Evolutionary conservation across 2,888 invertebrate species (phyloP).

Genomic region (Rotaria magnacalcarata): DNA sequence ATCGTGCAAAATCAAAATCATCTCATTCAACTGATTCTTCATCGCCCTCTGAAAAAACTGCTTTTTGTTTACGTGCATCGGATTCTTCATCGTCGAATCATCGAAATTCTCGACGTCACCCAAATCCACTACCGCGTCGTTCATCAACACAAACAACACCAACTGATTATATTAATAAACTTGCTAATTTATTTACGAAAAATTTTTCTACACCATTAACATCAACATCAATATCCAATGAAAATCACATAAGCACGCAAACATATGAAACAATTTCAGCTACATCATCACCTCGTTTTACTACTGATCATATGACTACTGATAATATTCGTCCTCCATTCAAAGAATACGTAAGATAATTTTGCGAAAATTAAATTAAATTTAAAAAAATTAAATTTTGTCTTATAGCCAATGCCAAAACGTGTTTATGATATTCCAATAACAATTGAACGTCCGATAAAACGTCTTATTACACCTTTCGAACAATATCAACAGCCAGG

Average conservation of each 20-base stretch:
- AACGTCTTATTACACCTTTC: not conserved
- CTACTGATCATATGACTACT: not conserved
- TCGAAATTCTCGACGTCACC: conserved; percentile 20
- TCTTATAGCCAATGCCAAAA: not conserved
- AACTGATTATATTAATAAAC: not conserved
- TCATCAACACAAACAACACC: not conserved
- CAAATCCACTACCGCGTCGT: not conserved
- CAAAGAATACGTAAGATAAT: not conserved
- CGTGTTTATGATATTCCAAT: conserved; percentile 30
- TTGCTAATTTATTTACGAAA: not conserved
- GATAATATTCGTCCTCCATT: not conserved
- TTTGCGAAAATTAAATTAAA: not conserved
- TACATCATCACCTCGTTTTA: not conserved
- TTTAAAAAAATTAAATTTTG: not conserved
- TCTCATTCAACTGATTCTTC: not conserved
- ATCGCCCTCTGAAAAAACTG: not conserved
- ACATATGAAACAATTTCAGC: not conserved
- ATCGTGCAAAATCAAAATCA: conserved; percentile 5
- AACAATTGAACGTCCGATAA: conserved; percentile 15
- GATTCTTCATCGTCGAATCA: not conserved
- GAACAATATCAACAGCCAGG: not conserved
- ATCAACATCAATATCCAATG: not conserved
- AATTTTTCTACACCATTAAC: not conserved
- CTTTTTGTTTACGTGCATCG: conserved; percentile 9
- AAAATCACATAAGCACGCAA: not conserved